These are phyloP conservation scores for Pristis pectinata DNA, from an alignment of 2,797 vertebrate species.

Conservation along the genomic window DNA sequence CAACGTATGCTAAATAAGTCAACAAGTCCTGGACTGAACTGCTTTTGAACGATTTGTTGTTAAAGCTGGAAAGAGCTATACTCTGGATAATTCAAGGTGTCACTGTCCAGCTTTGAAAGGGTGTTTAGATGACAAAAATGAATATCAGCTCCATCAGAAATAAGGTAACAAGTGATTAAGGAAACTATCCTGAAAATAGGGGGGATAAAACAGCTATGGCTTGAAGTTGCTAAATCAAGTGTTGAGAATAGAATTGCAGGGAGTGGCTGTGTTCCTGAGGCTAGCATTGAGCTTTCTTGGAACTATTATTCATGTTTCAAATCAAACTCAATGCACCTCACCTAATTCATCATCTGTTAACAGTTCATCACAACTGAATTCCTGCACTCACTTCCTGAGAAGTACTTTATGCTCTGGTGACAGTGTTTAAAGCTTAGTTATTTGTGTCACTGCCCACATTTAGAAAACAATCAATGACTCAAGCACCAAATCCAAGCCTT, in stretches of 20 bases:
- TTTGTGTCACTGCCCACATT: not conserved
- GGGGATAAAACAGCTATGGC: not conserved
- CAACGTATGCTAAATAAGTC: not conserved
- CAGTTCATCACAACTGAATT: not conserved
- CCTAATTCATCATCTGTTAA: not conserved
- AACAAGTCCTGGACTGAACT: not conserved
- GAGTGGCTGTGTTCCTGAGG: not conserved
- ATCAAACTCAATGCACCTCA: not conserved
- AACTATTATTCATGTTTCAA: not conserved
- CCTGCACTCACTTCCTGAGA: not conserved
- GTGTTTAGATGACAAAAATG: not conserved
- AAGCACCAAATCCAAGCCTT: not conserved
- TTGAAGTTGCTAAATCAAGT: not conserved
- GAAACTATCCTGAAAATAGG: not conserved
- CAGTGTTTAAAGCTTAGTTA: not conserved
- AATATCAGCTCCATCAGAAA: not conserved
- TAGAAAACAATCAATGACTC: not conserved
- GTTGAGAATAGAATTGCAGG: not conserved
- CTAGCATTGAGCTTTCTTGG: not conserved
- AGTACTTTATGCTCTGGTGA: not conserved
- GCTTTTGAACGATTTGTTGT: not conserved
- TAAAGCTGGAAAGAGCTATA: not conserved
- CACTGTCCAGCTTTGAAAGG: not conserved
- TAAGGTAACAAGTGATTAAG: not conserved
- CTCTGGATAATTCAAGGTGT: slow-evolving; percentile 2